Base-by-base conservation (phyloP, 2,113 vertebrate species). In the Miniopterus natalensis region DNA sequence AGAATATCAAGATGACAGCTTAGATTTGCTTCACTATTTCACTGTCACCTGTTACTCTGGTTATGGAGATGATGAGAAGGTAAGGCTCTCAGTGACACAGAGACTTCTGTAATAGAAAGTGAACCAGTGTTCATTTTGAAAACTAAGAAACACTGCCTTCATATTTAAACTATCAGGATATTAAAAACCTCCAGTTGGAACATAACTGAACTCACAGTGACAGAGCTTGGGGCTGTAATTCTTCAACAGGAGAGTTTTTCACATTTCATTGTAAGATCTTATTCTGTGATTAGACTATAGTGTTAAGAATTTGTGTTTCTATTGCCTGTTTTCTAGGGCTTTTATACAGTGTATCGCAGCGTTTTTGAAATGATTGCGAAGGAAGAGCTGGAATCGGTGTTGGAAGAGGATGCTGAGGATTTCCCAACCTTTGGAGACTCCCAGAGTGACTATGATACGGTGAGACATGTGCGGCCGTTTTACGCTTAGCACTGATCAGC, bases 11-110 rank as follows among this genome's bases (percentile, higher is more conserved):
- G 99, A 99, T 18, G 99, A 99, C 97, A 99, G 99, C 61, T 97
- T 99, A 85, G 99, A 99, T 97, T 97, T 99, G 79, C 98, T 99
- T 66, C 99, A 42, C 95, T 99, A 98, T 90, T 99, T 99, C 98
- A 99, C 99, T 0, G 99, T 99, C 45, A 99, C 99, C 90, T 99
- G 99, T 97, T 99, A 99, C 87, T 99, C 99, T 20, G 99, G 99
- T 79, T 99, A 98, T 21, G 99, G 99, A 40, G 99, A 99, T 95
- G 99, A 99, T 29, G 98, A 99, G 73, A 98, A 99, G 99, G 99
- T 99, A 96, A 97, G 84, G 92, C n/a, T 59, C 55, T 90, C 40
- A 70, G 36, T 2, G 12, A 77, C 51, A 36, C 53, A 80, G 47
- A 87, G 27, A 84, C 74, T 40, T 47, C 12, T 80, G 0, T 31